phyloP scores from a whole-genome alignment of 2,888 invertebrate genomes.

The Panorpa germanica region DNA sequence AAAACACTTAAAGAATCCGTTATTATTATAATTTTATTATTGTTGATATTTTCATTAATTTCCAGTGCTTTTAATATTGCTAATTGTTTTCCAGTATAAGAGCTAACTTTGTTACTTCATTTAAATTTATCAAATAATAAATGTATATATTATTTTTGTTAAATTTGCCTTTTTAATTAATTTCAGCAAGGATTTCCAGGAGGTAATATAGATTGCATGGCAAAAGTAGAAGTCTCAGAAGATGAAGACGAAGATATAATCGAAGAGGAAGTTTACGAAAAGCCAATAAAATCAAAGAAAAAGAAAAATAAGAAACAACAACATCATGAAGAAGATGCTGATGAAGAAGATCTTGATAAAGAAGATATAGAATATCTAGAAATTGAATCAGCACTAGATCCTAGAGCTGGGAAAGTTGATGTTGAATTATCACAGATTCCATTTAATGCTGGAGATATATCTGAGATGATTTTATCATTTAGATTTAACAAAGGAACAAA shows the following conservation, averaged over 20 bases:
- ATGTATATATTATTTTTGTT: constrained; percentile 4
- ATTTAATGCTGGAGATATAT: constrained; percentile 37
- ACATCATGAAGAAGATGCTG: constrained; percentile 13
- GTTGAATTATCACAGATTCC: constrained; percentile 49
- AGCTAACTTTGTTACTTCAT: too few relatives aligned
- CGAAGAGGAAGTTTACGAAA: constrained; percentile 14
- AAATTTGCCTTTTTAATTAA: constrained; percentile 7
- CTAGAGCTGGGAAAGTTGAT: constrained; percentile 62
- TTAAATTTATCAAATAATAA: too few relatives aligned
- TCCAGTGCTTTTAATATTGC: too few relatives aligned
- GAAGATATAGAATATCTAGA: constrained; percentile 12
- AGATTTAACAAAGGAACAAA: constrained; percentile 29
- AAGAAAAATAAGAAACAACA: constrained; percentile 10
- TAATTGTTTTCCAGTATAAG: too few relatives aligned
- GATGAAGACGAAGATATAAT: constrained; percentile 20
- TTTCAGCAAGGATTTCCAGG: constrained; percentile 51
- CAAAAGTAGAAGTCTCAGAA: constrained; percentile 28
- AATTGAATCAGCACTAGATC: constrained; percentile 34
- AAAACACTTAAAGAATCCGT: too few relatives aligned
- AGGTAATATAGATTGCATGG: constrained; percentile 43
- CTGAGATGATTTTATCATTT: constrained; percentile 28
- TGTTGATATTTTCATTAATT: constrained; percentile 5
- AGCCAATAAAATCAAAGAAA: not conserved
- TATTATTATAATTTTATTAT: not conserved
- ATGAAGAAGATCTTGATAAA: constrained; percentile 14